phyloP scores from a whole-genome alignment of 92 coral and sea anemone genomes.

The Nematostella vectensis region DNA sequence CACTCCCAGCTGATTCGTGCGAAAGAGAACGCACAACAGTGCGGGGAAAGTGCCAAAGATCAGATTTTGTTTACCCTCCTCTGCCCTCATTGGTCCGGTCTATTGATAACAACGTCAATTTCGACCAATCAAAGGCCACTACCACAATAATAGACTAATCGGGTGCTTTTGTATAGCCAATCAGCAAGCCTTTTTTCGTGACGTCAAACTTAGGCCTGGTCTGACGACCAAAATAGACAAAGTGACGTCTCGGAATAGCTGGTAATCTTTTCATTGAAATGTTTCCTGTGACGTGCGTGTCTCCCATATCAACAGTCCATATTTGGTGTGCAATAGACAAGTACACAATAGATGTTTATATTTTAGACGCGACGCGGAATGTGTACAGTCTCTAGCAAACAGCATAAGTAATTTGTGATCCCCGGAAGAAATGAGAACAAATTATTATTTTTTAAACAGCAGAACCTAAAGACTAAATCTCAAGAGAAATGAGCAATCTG shows the following conservation, averaged over 20 bases:
- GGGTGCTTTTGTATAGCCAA: constrained; percentile 22
- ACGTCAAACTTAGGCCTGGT: constrained; percentile 21
- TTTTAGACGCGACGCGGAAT: too few relatives aligned
- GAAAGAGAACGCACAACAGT: constrained; percentile 14
- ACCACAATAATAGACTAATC: constrained; percentile 24
- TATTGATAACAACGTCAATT: constrained; percentile 56
- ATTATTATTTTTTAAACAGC: too few relatives aligned
- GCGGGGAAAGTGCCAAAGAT: constrained; percentile 28
- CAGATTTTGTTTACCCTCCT: constrained; percentile 23
- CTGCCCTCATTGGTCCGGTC: constrained; percentile 51
- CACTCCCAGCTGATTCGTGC: constrained; percentile 11
- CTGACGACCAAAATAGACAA: constrained; percentile 22
- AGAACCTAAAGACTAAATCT: too few relatives aligned
- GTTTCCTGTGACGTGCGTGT: constrained; percentile 33
- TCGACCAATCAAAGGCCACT: constrained; percentile 33
- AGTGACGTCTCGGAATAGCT: constrained; percentile 21
- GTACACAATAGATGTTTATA: too few relatives aligned
- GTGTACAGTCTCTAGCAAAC: too few relatives aligned
- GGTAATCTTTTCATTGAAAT: neutral
- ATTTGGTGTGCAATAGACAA: too few relatives aligned
- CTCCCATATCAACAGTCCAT: too few relatives aligned
- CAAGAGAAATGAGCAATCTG: too few relatives aligned
- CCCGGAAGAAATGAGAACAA: too few relatives aligned
- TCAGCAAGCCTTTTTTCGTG: constrained; percentile 13
- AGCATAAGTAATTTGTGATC: too few relatives aligned